phyloP scores from a whole-genome alignment of 2,888 invertebrate species.

The Drosophila conformis region DNA sequence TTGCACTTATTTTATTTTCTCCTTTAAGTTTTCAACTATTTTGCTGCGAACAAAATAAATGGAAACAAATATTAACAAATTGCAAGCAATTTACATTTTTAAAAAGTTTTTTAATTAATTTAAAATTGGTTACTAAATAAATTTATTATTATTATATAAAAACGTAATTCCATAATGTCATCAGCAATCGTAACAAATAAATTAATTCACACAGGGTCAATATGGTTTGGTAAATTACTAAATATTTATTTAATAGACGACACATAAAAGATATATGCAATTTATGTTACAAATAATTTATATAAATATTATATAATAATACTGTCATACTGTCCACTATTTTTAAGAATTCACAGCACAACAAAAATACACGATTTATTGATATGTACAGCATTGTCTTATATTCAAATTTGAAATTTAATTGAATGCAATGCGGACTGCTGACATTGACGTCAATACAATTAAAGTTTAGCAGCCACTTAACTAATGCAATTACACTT shows the following conservation, averaged over 20 bases:
- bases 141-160: not conserved
- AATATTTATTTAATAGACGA: not conserved
- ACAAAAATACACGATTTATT: not conserved
- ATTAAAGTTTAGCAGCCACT: slow-evolving; percentile 64
- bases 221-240: not conserved
- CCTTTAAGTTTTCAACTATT: not conserved
- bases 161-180: not conserved
- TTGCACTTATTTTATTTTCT: not conserved
- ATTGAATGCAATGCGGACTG: slow-evolving; percentile 13
- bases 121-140: not conserved
- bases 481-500: slow-evolving; percentile 75
- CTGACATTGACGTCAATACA: slow-evolving; percentile 48
- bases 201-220: not conserved
- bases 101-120: not conserved
- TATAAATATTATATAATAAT: not conserved
- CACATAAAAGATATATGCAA: not conserved
- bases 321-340: not conserved
- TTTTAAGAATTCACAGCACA: not conserved
- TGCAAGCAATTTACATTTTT: not conserved
- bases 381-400: too few species aligned
- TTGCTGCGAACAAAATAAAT: not conserved
- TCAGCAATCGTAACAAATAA: not conserved
- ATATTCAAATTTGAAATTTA: slow-evolving; percentile 16
- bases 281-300: not conserved
- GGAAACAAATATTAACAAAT: not conserved